These are phyloP conservation scores for Leptopilina myrica DNA, from an alignment of 2,888 invertebrate genomes.

Conservation along the genomic window DNA sequence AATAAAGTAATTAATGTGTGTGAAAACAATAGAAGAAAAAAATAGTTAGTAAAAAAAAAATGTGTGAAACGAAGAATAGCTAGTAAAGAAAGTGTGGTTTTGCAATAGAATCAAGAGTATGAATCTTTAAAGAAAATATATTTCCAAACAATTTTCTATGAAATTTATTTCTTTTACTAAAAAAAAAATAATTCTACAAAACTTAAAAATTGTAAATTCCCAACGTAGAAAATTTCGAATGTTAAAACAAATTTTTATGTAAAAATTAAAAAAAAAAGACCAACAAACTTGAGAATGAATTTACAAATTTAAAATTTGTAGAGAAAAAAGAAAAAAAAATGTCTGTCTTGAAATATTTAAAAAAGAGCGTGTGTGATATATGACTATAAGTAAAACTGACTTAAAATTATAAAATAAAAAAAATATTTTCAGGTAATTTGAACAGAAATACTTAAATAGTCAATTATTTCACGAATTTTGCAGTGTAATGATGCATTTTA, in stretches of 20 bases:
- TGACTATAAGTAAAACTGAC: neutral
- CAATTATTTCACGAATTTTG: conserved; percentile 33
- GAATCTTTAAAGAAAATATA: neutral
- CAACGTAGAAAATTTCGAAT: neutral
- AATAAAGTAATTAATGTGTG: neutral
- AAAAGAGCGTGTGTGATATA: neutral
- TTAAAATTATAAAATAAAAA: neutral
- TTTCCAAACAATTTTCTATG: conserved; percentile 29
- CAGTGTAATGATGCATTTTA: conserved; percentile 40
- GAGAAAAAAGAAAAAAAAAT: neutral
- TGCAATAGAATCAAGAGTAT: conserved; percentile 1
- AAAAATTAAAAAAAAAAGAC: too few relatives aligned
- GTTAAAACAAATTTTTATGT: too few relatives aligned
- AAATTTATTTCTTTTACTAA: conserved; percentile 10
- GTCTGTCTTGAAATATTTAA: neutral
- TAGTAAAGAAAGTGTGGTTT: neutral
- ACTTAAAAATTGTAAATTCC: conserved; percentile 12
- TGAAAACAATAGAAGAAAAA: neutral
- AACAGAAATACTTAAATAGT: conserved; percentile 32
- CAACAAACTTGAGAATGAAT: too few relatives aligned
- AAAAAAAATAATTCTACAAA: neutral
- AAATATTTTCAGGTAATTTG: neutral
- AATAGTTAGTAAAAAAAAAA: conserved; percentile 15
- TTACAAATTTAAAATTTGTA: neutral
- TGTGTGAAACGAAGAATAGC: conserved; percentile 19